A percentile compares a stretch with the other conserved stretches of the same genome.
Evolutionary conservation across 2,797 vertebrate genomes (phyloP).

Genomic region (Hephaestus fuliginosus): DNA sequence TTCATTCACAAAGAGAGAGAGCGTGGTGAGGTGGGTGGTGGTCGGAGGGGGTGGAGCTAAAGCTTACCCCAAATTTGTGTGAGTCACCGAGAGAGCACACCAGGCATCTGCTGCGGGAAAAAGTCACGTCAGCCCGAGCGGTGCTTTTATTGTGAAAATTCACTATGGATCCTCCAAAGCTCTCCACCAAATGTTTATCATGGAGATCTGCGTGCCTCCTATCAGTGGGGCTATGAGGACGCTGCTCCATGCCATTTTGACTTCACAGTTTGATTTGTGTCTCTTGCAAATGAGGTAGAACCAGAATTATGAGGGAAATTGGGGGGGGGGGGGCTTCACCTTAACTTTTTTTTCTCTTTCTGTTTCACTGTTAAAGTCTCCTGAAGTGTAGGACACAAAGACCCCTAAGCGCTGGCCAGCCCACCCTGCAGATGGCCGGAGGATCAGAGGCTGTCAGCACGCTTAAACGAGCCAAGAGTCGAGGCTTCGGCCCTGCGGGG

Average conservation of each 20-base stretch:
- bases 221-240: not conserved
- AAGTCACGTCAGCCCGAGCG: slow-evolving; percentile 30
- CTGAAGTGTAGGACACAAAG: slow-evolving; percentile 77
- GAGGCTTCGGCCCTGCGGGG: slow-evolving; percentile 84
- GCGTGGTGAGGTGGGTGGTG: slow-evolving; percentile 25
- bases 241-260: not conserved
- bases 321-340: slow-evolving; percentile 8
- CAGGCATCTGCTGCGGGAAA: slow-evolving; percentile 46
- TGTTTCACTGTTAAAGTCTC: slow-evolving; percentile 70
- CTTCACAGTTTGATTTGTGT: slow-evolving; percentile 52
- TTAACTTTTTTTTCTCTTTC: slow-evolving; percentile 1
- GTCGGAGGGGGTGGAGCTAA: slow-evolving; percentile 41
- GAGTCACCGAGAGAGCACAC: slow-evolving; percentile 63
- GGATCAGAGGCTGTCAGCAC: slow-evolving; percentile 96
- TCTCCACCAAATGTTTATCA: not conserved
- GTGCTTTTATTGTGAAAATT: slow-evolving; percentile 44
- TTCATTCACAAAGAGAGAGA: slow-evolving; percentile 74
- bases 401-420: slow-evolving; percentile 69
- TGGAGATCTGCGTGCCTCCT: not conserved
- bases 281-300: slow-evolving; percentile 62
- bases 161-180: not conserved
- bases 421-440: slow-evolving; percentile 93
- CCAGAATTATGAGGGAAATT: slow-evolving; percentile 44
- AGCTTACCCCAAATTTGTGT: slow-evolving; percentile 48
- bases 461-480: slow-evolving; percentile 95